phyloP scores from a whole-genome alignment of 2,113 vertebrate genomes.

The Atrichornis clamosus region DNA sequence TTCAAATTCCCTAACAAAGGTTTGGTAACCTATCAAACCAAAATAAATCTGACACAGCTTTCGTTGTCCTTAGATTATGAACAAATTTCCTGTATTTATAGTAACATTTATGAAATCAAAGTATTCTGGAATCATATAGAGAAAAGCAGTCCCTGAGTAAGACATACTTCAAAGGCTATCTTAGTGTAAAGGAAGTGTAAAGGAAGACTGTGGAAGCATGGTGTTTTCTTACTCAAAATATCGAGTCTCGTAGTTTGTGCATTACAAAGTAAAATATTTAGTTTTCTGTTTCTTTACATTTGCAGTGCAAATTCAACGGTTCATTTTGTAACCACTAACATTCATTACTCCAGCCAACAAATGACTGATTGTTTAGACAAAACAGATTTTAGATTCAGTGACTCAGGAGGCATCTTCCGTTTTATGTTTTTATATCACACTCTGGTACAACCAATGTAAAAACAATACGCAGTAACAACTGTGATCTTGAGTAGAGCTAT shows the following conservation, averaged over 20 bases:
- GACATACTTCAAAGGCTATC: neutral
- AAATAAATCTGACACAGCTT: neutral
- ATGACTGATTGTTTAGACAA: neutral
- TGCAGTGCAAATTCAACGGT: neutral
- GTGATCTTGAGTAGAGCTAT: neutral
- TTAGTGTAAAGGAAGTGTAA: neutral
- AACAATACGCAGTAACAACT: neutral
- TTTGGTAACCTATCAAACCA: neutral
- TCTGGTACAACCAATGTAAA: fast-evolving
- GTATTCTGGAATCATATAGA: neutral
- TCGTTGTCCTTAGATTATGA: neutral
- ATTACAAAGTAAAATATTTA: neutral
- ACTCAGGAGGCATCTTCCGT: neutral
- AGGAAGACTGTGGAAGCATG: neutral
- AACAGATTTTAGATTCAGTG: neutral
- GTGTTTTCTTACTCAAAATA: neutral
- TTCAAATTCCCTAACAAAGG: neutral
- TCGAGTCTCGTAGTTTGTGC: neutral
- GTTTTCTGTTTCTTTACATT: neutral
- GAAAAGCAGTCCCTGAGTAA: neutral
- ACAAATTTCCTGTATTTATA: neutral
- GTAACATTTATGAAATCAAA: neutral
- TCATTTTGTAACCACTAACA: neutral
- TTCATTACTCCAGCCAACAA: neutral
- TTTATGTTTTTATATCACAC: neutral